Base-by-base conservation (phyloP, 2,888 invertebrate genomes). In the Apantesis nais region DNA sequence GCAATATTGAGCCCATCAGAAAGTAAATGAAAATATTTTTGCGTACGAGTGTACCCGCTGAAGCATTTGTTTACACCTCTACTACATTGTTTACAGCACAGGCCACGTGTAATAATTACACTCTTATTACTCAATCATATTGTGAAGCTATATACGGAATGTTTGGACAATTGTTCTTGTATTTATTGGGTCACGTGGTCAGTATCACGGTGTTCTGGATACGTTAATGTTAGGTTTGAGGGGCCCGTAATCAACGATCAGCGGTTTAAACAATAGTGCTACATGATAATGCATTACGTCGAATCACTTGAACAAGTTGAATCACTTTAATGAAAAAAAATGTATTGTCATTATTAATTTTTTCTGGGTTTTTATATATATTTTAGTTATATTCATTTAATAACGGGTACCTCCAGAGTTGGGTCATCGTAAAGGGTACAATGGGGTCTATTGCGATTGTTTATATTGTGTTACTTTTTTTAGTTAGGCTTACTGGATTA, bases 41-140 rank as follows among this genome's bases (percentile, higher is more conserved):
- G 73, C 65, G 41, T 67, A 48, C 68, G 66, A 76, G 62, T 76
- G 70, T 80, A 78, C 76, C 58, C 61, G 58, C 60, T 71, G 67
- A 73, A 70, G 37, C 65, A 58, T 70, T 76, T 86, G 86, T 86
- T 85, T 85, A 86, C 82, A 68, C 66, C 44, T 37, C 41, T 58
- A 69, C 69, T 67, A 74, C 68, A 70, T 66, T 89, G 90, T 90
- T 88, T 90, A 89, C 86, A 75, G 70, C 67, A 22, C 68, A 77
- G 83, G 88, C 90, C 89, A 90, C 90, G 90, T 90, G 90, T 85
- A 84, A 83, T 90, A 89, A 90, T 90, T 88, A 90, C 79, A 80
- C 81, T 79, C 83, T 86, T 87, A 87, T 92, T 92, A 90, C 91
- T 92, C 92, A 92, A 92, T 92, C 88, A 90, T 91, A 91, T 88